Percentiles rank a stretch among this genome's conserved stretches.
phyloP scores from a whole-genome alignment of 2,113 vertebrate species.

The Ovis canadensis region DNA sequence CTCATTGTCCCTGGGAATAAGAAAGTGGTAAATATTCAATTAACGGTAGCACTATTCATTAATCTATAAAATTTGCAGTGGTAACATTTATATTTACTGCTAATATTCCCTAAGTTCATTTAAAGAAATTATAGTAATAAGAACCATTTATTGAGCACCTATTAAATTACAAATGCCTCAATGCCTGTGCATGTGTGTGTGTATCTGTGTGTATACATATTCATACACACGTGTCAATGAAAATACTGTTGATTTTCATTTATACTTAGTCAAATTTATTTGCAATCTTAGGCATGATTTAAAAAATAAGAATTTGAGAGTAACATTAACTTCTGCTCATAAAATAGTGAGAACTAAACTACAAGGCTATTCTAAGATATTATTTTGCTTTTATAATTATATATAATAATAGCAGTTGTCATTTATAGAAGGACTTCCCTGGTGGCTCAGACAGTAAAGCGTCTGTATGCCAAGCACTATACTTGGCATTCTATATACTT shows the following conservation, averaged over 20 bases:
- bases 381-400: not conserved
- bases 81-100: not conserved
- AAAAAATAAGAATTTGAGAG: not conserved
- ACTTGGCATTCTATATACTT: not conserved
- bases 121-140: not conserved
- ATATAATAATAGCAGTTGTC: not conserved
- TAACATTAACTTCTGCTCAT: not conserved
- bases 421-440: not conserved
- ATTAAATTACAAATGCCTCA: not conserved
- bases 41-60: not conserved
- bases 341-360: not conserved
- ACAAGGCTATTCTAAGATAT: not conserved
- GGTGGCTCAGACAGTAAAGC: no score
- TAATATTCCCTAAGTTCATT: not conserved
- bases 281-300: not conserved
- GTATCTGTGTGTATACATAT: not conserved
- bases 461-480: not conserved
- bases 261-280: not conserved
- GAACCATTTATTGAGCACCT: not conserved
- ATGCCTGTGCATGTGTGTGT: fast-evolving
- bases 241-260: not conserved
- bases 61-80: not conserved
- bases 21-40: not conserved
- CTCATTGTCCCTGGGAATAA: not conserved
- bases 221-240: not conserved